A percentile compares a stretch with the other conserved stretches of the same genome.
Conservation (phyloP, 2,888 invertebrate genomes). For the Petrolisthes cinctipes region DNA sequence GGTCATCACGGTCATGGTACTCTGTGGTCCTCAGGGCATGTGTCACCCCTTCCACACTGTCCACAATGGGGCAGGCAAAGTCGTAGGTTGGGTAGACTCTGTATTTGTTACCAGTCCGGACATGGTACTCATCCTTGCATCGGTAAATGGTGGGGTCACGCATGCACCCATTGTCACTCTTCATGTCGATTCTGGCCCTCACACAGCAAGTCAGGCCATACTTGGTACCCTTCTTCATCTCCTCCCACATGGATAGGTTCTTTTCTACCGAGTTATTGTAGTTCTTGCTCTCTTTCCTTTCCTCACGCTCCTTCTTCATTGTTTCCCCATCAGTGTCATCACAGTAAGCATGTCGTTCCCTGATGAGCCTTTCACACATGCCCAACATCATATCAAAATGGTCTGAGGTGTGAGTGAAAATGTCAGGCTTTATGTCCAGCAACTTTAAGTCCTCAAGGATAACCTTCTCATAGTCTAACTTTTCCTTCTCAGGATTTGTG, state of each 20-base stretch:
- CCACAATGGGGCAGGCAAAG: slow-evolving; percentile 99
- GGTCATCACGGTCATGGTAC: slow-evolving; percentile 97
- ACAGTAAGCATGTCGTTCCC: slow-evolving; percentile 91
- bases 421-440: slow-evolving; percentile 91
- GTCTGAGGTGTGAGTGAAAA: slow-evolving; percentile 95
- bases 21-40: slow-evolving; percentile 98
- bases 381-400: slow-evolving; percentile 93
- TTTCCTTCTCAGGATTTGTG: slow-evolving; percentile 99
- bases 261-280: slow-evolving; percentile 84
- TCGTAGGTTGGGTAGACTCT: slow-evolving; percentile 99
- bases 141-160: slow-evolving; percentile 98
- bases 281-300: slow-evolving; percentile 85
- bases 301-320: slow-evolving; percentile 96
- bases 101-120: slow-evolving; percentile 92
- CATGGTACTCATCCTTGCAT: slow-evolving; percentile 95
- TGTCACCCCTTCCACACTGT: slow-evolving; percentile 96
- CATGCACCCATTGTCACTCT: slow-evolving; percentile 94
- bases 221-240: slow-evolving; percentile 89
- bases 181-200: slow-evolving; percentile 97
- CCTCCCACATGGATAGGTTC: slow-evolving; percentile 91
- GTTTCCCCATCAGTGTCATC: slow-evolving; percentile 94
- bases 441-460: slow-evolving; percentile 93
- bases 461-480: slow-evolving; percentile 92
- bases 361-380: slow-evolving; percentile 88
- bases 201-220: slow-evolving; percentile 91